Conservation (phyloP, 2,113 vertebrate genomes). For the Zosterops japonicus region DNA sequence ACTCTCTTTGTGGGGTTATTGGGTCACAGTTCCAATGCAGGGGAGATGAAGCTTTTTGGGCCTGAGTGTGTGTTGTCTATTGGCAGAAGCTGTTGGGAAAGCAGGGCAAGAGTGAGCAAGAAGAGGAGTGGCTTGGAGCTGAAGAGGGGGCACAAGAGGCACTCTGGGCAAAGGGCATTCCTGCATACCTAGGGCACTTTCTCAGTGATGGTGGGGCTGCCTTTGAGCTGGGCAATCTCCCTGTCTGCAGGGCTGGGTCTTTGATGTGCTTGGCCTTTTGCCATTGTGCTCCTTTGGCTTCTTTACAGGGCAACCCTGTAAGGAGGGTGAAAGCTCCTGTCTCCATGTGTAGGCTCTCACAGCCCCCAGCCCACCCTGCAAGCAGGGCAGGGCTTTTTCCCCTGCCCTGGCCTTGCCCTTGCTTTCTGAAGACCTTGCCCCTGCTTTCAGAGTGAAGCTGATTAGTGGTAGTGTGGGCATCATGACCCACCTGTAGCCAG, state of each 20-base stretch:
- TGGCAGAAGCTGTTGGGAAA: not conserved
- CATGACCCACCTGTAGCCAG: rapidly evolving
- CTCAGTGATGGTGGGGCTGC: not conserved
- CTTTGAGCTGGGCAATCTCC: rapidly evolving
- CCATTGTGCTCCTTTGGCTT: rapidly evolving
- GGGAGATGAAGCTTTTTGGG: not conserved
- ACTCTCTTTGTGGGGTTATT: not conserved
- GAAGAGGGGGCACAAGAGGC: rapidly evolving
- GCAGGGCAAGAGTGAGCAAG: rapidly evolving
- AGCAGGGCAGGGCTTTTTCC: not conserved
- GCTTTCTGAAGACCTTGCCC: not conserved
- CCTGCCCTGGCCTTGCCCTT: not conserved
- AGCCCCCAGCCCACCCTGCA: not conserved
- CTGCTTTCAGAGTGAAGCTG: rapidly evolving
- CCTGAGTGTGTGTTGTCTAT: not conserved
- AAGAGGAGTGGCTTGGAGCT: rapidly evolving
- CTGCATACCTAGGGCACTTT: too few relatives aligned
- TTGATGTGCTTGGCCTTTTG: not conserved
- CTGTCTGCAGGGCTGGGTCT: not conserved
- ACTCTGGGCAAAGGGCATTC: not conserved
- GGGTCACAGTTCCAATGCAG: rapidly evolving
- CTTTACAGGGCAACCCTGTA: not conserved
- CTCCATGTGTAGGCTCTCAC: rapidly evolving
- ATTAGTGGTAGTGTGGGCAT: not conserved
- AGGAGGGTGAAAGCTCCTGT: not conserved